Conservation (phyloP, 2,797 vertebrate species). For the Thaleichthys pacificus region DNA sequence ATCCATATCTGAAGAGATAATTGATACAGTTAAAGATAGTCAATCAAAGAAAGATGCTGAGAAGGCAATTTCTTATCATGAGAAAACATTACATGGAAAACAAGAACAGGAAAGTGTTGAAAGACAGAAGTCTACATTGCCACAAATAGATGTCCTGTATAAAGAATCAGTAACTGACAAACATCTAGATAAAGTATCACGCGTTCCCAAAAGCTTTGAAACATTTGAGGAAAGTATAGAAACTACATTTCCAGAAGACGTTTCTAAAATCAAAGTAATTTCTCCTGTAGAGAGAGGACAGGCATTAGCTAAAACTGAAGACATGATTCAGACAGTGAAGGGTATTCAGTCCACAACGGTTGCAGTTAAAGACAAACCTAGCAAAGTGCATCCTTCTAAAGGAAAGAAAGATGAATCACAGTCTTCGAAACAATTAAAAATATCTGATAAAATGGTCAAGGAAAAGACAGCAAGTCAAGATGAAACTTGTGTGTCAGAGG, state of each 20-base stretch:
- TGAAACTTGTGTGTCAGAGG: not conserved
- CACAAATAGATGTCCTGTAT: not conserved
- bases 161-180: not conserved
- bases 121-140: not conserved
- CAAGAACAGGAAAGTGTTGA: not conserved
- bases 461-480: not conserved
- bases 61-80: not conserved
- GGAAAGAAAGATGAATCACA: not conserved
- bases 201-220: not conserved
- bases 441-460: not conserved
- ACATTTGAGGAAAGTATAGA: not conserved
- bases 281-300: not conserved
- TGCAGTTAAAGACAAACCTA: not conserved
- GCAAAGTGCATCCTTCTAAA: not conserved
- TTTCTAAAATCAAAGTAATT: not conserved
- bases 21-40: not conserved
- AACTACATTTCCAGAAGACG: not conserved
- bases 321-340: not conserved
- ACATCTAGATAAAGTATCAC: not conserved
- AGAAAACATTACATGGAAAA: not conserved
- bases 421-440: not conserved
- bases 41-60: not conserved
- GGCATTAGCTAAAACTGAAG: constrained; percentile 8
- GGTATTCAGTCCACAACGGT: not conserved
- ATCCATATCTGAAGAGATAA: not conserved